Evolutionary conservation across 2,888 invertebrate species (phyloP), one percentile per base, ranked within the genome.

Genomic region (Pterostichus niger): DNA sequence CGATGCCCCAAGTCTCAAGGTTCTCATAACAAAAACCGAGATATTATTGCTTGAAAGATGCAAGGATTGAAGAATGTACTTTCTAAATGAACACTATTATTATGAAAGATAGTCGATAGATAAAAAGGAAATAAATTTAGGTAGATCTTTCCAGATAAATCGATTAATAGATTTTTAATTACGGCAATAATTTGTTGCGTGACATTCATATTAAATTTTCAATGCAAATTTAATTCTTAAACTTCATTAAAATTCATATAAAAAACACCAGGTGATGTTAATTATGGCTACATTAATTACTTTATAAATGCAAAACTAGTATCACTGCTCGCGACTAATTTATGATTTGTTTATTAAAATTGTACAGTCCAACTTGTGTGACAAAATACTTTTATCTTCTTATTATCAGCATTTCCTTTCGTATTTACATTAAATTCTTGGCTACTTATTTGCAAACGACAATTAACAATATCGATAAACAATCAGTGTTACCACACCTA

Each of bases 201-300:
- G 40, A 40, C 40, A 35, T 54, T 54, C 59, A 64, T 64, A 64
- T 64, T 11, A 64, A 64, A 64, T 64, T 35, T 35, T 2, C 24
- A 64, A 64, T 64, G 64, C 35, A 33, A 64, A 64, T 64, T 35
- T 35, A 13, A 13, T 64, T 6, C 64, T 64, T 64, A 35, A 64
- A 64, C 64, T 64, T 64, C 64, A 64, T 33, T 49, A 6, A 40
- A 40, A 40, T 40, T 40, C 40, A 59, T 4, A 13, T n/a, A 35
- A 64, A 64, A 64, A 64, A 64, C 10, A 59, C 11, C 35, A n/a
- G n/a, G 64, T 64, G n/a, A 35, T 64, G 35, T 35, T 64, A 64
- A 59, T 31, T 31, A 31, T 59, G 1, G 10, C 13, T 4, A 5
- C n/a, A n/a, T 10, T 59, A 64, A 64, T 64, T 33, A 64, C 64